Evolutionary conservation across 2,888 invertebrate species (phyloP), one percentile per base, ranked within the genome.

Genomic region (Trachelus troglodyta): DNA sequence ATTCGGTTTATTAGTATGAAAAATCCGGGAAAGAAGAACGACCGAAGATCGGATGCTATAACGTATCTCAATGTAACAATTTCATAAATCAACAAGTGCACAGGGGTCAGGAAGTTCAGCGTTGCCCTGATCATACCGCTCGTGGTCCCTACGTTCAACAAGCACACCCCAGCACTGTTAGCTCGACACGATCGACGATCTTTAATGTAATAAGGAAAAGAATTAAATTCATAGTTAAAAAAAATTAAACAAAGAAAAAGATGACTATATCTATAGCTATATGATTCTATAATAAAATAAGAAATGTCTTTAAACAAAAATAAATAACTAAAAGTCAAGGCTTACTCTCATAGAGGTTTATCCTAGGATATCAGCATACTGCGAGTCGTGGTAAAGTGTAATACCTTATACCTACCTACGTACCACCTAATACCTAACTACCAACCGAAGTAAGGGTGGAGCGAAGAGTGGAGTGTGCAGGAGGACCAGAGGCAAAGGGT

Each of bases 111-210:
- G 12, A 34, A 0, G 33, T 9, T 56, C 23, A 56, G 23, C 56
- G 23, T 9, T 56, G 56, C 23, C 56, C 56, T 56, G 56, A 56
- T 56, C 56, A 56, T 56, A 23, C 56, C 71, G 71, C 71, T 71
- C 71, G 71, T 71, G 33, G 71, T 71, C 31, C 33, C 71, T 56
- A 23, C 71, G 12, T 71, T 71, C 71, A 34, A 71, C 31, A 71
- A 34, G 33, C 31, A 4, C 71, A 31, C 31, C 31, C 56, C 83
- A 83, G 79, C 84, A 83, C 84, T 88, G 87, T 90, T 88, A 88
- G 85, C 87, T 82, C 82, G 83, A 77, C 81, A 85, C 89, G 89
- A 90, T 88, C 84, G 85, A 90, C 84, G 86, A 23, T 71, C 23
- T 23, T 56, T 23, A 56, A 23, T 56, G 56, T 9, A 56, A 23